Base-by-base conservation (phyloP, 1,140 invertebrate species). In the Pristionchus pacificus region DNA sequence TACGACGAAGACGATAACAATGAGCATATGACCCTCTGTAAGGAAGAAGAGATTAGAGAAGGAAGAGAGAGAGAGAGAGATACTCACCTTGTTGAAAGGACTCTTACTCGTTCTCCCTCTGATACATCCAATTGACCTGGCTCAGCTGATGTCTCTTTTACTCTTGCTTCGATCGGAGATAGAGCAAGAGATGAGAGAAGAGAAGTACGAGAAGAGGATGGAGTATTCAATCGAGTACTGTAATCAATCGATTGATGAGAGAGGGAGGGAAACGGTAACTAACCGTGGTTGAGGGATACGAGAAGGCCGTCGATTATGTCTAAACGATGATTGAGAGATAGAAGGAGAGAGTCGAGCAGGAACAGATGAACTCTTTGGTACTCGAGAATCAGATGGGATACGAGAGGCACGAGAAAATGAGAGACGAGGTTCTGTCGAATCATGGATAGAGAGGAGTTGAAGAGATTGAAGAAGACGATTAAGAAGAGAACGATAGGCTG, bases 321-420 rank as follows among this genome's bases (percentile, higher is more conserved):
- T 10, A 19, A 49, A 19, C 6, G 19, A 10, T 49, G n/a, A n/a
- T n/a, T n/a, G n/a, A n/a, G n/a, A n/a, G n/a, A n/a, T n/a, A n/a
- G n/a, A n/a, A n/a, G 32, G 29, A 24, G 68, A 68, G 25, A 80
- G 70, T 61, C 74, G 63, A 14, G 78, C 67, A 28, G 80, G 80
- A 25, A 83, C 61, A 10, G 80, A 81, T 25, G 80, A 83, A 60
- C 77, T 79, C 62, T 81, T 81, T 6, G 80, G 80, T 3, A 81
- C 79, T 2, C 80, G 74, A 13, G 79, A 81, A 55, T 81, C 80
- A 27, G 62, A 66, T 38, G 80, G 74, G 2, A 81, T 58, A 28
- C 80, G 59, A 24, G 76, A 65, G 14, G 79, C 74, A 31, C 38
- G 27, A 33, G 63, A 63, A 38, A 57, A 65, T 33, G 49, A 33